Conservation (phyloP, 92 coral and sea anemone species). For the Parazoanthus swiftii region DNA sequence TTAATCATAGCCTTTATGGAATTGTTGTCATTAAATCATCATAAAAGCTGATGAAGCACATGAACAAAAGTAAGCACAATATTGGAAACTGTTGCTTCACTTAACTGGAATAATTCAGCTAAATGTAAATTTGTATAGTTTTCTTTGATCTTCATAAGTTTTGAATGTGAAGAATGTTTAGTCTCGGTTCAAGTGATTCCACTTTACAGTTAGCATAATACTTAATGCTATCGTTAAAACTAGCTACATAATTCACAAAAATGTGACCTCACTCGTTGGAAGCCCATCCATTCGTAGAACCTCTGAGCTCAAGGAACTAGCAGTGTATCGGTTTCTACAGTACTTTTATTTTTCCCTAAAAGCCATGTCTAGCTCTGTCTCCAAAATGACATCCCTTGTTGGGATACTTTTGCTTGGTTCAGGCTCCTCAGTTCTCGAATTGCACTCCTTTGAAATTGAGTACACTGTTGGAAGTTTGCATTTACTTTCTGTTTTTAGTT, state of each 20-base stretch:
- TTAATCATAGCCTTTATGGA: conserved; percentile 58
- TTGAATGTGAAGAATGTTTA: conserved; percentile 46
- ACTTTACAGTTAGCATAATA: conserved; percentile 63
- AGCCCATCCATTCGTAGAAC: conserved; percentile 48
- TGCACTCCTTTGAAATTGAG: neutral
- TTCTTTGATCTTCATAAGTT: conserved; percentile 47
- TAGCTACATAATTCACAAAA: conserved; percentile 21
- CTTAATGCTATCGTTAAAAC: conserved; percentile 35
- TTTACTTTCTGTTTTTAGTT: neutral
- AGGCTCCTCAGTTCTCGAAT: neutral
- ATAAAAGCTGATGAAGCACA: conserved; percentile 38
- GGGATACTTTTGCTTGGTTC: neutral
- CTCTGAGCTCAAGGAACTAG: conserved; percentile 27
- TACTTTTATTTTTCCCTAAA: conserved; percentile 31
- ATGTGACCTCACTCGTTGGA: conserved; percentile 35
- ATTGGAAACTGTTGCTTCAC: conserved; percentile 55
- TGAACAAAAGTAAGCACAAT: conserved; percentile 52
- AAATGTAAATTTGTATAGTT: conserved; percentile 59
- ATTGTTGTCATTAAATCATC: conserved; percentile 52
- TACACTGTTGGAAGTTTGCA: neutral
- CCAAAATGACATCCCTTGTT: conserved; percentile 36
- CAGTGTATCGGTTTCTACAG: conserved; percentile 46
- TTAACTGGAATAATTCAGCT: conserved; percentile 58
- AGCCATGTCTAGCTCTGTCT: conserved; percentile 49
- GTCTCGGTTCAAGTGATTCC: conserved; percentile 34